Conservation (phyloP, 2,113 vertebrate species). For the Circaetus gallicus region DNA sequence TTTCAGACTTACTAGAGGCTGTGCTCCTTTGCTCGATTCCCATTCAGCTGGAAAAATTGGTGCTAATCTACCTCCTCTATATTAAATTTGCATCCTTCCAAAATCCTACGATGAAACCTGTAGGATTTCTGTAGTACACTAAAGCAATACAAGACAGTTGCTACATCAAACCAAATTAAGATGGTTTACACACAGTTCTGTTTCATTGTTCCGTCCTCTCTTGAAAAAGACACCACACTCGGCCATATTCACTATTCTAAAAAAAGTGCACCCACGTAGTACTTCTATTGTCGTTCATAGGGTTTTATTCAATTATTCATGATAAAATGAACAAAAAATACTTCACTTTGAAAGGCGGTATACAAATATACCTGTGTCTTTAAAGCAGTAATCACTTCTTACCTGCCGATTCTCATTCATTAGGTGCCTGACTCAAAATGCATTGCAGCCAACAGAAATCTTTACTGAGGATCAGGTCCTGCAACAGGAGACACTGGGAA, state of each 20-base stretch:
- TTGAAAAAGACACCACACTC: background rate
- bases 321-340: background rate
- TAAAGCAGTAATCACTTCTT: background rate
- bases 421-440: background rate
- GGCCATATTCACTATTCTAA: too few relatives aligned
- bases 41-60: conserved; percentile 2
- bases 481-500: conserved; percentile 21
- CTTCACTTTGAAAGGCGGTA: background rate
- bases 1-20: conserved; percentile 16
- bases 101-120: background rate
- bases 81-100: background rate
- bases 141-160: background rate
- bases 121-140: background rate
- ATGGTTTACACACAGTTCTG: background rate
- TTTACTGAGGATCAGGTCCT: background rate
- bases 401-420: background rate
- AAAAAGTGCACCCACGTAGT: background rate
- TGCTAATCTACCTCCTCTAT: background rate
- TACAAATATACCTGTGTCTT: background rate
- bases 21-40: background rate
- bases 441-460: background rate
- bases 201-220: background rate
- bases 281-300: background rate
- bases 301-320: background rate
- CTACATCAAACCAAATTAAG: background rate